Percentiles rank a stretch among this genome's conserved stretches.
Conservation (phyloP, 2,888 invertebrate genomes). For the Gymnosoma rotundatum region DNA sequence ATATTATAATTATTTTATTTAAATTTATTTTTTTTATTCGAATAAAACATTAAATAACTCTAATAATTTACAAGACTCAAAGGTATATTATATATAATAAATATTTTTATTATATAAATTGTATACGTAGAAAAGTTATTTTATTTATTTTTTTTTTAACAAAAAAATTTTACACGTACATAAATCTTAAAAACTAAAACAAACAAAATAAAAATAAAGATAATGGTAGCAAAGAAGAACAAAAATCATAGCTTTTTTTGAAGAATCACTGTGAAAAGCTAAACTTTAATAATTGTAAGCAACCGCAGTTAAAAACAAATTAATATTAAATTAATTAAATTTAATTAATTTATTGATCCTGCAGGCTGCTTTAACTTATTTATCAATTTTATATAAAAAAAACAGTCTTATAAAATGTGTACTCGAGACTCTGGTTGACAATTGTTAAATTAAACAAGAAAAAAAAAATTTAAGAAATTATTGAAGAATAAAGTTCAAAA, state of each 20-base stretch:
- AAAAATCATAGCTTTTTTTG: constrained; percentile 18
- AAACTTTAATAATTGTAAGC: constrained; percentile 45
- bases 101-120: constrained; percentile 36
- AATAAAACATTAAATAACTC: constrained; percentile 73
- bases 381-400: constrained; percentile 50
- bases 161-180: constrained; percentile 42
- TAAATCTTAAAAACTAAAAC: too few relatives aligned
- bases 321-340: not conserved
- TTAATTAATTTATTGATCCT: not conserved
- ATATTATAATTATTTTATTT: constrained; percentile 65
- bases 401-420: constrained; percentile 69
- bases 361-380: constrained; percentile 47
- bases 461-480: constrained; percentile 1
- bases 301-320: constrained; percentile 42
- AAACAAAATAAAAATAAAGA: not conserved
- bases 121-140: constrained; percentile 60
- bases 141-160: constrained; percentile 24
- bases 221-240: constrained; percentile 2
- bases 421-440: constrained; percentile 53
- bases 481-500: not conserved
- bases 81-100: constrained; percentile 36
- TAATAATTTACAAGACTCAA: constrained; percentile 71
- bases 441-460: constrained; percentile 58
- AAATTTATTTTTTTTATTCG: constrained; percentile 72
- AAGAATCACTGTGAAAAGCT: constrained; percentile 13